Evolutionary conservation across 2,888 invertebrate species (phyloP), one percentile per base, ranked within the genome.

Genomic region (Mythimna pallens): DNA sequence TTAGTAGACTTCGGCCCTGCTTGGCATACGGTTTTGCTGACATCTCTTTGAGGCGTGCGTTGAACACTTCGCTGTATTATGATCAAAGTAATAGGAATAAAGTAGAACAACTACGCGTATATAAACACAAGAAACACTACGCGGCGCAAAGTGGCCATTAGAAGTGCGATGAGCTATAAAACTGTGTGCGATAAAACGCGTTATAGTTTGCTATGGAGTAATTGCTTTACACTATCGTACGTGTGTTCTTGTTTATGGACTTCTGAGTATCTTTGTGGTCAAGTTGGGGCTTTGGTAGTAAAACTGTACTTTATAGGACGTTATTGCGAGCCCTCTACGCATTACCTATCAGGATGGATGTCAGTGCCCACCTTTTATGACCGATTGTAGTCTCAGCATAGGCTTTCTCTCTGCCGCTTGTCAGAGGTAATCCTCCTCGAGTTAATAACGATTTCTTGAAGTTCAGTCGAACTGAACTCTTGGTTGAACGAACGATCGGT

Each of bases 141-240:
- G 67, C 55, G 50, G 55, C 50, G 73, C 66, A 59, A 80, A 81
- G 81, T 73, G 70, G 43, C 83, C 76, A 81, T 85, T 83, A 81
- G 74, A 55, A 63, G 66, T 55, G 65, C 62, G 76, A 80, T 78
- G 79, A 83, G 79, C 81, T 73, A 85, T 85, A 81, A 85, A 85
- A 78, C 65, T 70, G 73, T 65, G 67, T 79, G 61, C 77, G 71
- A 78, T 83, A 72, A 71, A 80, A 80, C 59, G 10, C 64, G 71
- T 80, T 80, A 80, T 80, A 69, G 81, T 68, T 70, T 65, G 40
- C 73, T 43, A 57, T 66, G 67, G 72, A 80, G 83, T 80, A 82
- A 82, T 71, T 80, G 71, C 66, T 80, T 82, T 72, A 80, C 76
- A 67, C 73, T 77, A 67, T 65, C 65, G 61, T 62, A 72, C 69